Conservation (phyloP, 2,888 invertebrate genomes). For the Pollenia angustigena region DNA sequence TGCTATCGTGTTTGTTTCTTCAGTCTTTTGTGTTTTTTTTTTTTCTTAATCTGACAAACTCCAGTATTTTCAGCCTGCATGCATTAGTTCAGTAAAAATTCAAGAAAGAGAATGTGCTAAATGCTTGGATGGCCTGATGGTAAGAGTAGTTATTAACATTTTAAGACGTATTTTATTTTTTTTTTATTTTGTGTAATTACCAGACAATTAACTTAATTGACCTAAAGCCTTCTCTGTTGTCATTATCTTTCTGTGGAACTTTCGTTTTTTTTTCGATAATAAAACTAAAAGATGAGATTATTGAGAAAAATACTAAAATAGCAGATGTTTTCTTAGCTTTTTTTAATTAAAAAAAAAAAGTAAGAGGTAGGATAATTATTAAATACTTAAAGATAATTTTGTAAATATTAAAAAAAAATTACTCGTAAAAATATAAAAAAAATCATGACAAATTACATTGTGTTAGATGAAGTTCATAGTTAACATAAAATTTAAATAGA, state of each 20-base stretch:
- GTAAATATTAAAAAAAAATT: background rate
- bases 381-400: background rate
- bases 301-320: constrained; percentile 65
- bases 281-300: background rate
- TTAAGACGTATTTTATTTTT: background rate
- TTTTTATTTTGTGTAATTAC: constrained; percentile 79
- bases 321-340: constrained; percentile 60
- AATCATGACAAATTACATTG: background rate
- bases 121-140: constrained; percentile 1
- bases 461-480: no score
- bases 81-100: background rate
- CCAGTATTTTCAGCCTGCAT: background rate
- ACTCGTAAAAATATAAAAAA: background rate
- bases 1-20: constrained; percentile 26
- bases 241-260: constrained; percentile 51
- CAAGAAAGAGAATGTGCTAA: constrained; percentile 20
- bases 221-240: constrained; percentile 69
- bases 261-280: constrained; percentile 2
- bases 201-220: constrained; percentile 84
- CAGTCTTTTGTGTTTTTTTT: constrained; percentile 47
- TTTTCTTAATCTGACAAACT: background rate
- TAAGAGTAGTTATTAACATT: constrained; percentile 17
- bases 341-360: background rate
- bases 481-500: no score
- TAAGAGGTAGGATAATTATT: constrained; percentile 36